These are phyloP conservation scores for Pristionchus maxplancki DNA, from an alignment of 2,888 invertebrate genomes.

Conservation along the genomic window DNA sequence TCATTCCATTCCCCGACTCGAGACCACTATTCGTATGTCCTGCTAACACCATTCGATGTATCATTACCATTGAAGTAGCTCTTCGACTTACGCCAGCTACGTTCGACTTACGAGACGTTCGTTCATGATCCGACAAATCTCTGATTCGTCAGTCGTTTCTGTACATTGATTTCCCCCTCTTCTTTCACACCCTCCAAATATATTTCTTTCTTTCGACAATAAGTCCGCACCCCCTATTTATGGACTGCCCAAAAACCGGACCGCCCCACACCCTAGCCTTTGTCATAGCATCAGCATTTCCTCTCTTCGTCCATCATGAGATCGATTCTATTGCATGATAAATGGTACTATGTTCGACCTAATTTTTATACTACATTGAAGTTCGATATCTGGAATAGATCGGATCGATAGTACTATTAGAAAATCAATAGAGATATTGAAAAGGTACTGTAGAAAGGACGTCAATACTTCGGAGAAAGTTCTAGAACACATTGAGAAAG, in stretches of 20 bases:
- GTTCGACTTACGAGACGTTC: too few species aligned
- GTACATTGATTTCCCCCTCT: constrained; percentile 24
- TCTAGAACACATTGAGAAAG: neutral
- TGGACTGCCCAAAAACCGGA: constrained; percentile 2
- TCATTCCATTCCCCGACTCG: constrained; percentile 2
- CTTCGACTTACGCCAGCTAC: neutral
- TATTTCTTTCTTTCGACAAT: neutral
- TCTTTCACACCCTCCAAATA: neutral
- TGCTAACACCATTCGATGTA: neutral
- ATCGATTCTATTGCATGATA: neutral
- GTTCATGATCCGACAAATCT: neutral
- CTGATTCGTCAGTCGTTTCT: neutral
- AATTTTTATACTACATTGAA: neutral
- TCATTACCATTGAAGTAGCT: neutral
- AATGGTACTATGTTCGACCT: neutral
- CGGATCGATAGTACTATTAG: neutral
- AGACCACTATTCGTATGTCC: neutral
- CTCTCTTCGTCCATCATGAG: neutral
- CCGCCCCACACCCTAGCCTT: neutral
- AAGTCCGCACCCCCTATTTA: neutral
- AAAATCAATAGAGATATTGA: neutral
- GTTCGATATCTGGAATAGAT: neutral
- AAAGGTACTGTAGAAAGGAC: neutral
- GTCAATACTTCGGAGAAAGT: neutral
- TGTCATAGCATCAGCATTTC: constrained; percentile 31